Percentiles rank a stretch among this genome's conserved stretches.
These are phyloP conservation scores for Archips crataeganus DNA, from an alignment of 2,888 invertebrate genomes.

Conservation along the genomic window DNA sequence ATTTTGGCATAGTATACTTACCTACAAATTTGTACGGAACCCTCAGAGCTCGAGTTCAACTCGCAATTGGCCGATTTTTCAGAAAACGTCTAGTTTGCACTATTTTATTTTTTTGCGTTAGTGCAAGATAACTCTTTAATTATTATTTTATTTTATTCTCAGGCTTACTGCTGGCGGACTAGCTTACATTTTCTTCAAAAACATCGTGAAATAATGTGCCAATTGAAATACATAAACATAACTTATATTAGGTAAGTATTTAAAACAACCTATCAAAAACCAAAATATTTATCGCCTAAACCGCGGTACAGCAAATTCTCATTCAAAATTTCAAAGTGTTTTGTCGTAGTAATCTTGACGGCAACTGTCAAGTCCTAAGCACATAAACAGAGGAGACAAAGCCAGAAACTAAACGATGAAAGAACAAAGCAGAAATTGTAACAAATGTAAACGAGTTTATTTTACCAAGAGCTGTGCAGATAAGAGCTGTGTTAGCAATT, in stretches of 20 bases:
- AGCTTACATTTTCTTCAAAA: no score
- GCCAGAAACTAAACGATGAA: conserved; percentile 55
- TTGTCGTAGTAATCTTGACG: conserved; percentile 34
- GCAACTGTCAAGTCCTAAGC: conserved; percentile 40
- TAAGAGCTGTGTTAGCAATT: conserved; percentile 49
- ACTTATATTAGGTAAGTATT: neutral
- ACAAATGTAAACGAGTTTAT: conserved; percentile 62
- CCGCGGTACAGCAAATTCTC: conserved; percentile 11
- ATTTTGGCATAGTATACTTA: no score
- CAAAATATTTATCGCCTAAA: neutral
- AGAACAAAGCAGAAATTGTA: conserved; percentile 62
- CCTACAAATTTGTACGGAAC: no score
- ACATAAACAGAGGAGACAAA: conserved; percentile 42
- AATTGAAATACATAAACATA: no score
- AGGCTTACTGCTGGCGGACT: no score
- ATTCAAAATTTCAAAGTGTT: conserved; percentile 31
- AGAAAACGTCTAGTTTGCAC: no score
- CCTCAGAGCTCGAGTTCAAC: no score
- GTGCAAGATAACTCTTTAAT: no score
- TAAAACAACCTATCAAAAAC: neutral
- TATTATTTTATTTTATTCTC: no score
- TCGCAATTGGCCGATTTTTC: no score
- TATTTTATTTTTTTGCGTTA: no score
- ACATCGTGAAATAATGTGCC: no score
- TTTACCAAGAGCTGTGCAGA: conserved; percentile 59